These are phyloP conservation scores for Parauchenoglanis punctatus DNA, from an alignment of 2,797 vertebrate genomes.

Conservation along the genomic window DNA sequence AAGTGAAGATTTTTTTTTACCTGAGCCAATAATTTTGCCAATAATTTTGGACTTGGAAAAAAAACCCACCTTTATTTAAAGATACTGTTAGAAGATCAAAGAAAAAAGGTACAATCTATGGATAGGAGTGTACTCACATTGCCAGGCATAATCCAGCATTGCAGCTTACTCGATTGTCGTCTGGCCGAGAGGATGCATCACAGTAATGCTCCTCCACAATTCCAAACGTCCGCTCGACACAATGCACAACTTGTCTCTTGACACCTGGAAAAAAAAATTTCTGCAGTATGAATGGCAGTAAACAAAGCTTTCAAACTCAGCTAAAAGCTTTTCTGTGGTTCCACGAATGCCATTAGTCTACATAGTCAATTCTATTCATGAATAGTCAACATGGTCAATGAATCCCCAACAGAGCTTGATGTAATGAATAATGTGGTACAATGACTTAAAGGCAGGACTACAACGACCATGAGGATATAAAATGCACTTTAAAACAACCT, in stretches of 20 bases:
- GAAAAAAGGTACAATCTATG: neutral
- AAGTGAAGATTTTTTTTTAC: neutral
- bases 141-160: slow-evolving; percentile 86
- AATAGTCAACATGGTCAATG: neutral
- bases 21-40: neutral
- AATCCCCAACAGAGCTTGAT: neutral
- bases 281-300: neutral
- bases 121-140: slow-evolving; percentile 73
- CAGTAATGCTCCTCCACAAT: slow-evolving; percentile 86
- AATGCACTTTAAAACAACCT: neutral
- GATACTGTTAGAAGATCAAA: neutral
- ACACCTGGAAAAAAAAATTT: slow-evolving; percentile 75
- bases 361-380: neutral
- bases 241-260: slow-evolving; percentile 85
- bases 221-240: slow-evolving; percentile 82
- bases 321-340: neutral
- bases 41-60: neutral
- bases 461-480: neutral
- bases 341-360: neutral
- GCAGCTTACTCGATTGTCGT: slow-evolving; percentile 83
- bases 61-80: neutral
- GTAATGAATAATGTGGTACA: neutral
- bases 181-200: slow-evolving; percentile 77
- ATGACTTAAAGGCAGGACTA: neutral
- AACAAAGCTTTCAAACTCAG: neutral